phyloP scores from a whole-genome alignment of 2,113 vertebrate genomes.

The Xyliphius kryptos region DNA sequence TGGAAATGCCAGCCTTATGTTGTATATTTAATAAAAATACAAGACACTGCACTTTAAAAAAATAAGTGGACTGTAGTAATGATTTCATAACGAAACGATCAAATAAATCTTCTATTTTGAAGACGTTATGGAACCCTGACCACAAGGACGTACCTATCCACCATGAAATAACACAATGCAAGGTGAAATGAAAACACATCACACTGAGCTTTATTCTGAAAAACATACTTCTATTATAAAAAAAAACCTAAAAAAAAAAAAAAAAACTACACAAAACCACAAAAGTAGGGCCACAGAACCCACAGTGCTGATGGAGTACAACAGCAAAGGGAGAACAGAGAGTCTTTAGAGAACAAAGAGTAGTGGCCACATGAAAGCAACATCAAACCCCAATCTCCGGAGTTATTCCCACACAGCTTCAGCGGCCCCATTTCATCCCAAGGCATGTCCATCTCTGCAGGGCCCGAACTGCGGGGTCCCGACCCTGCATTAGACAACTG shows the following conservation, averaged over 20 bases:
- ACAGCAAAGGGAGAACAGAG: conserved; percentile 27
- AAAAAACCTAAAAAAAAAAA: not conserved
- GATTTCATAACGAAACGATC: no score
- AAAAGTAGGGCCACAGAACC: conserved; percentile 13
- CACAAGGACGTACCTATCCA: no score
- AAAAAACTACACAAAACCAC: not conserved
- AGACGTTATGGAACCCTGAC: no score
- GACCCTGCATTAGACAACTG: conserved; percentile 43
- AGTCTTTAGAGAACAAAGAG: conserved; percentile 41
- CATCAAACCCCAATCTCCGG: conserved; percentile 42
- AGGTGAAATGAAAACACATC: no score
- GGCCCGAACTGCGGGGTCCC: conserved; percentile 35
- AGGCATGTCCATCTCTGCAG: conserved; percentile 44
- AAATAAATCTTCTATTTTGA: no score
- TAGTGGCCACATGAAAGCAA: conserved; percentile 41
- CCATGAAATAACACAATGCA: no score
- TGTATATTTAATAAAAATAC: no score
- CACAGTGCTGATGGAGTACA: conserved; percentile 15
- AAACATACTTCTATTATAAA: not conserved
- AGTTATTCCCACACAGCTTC: conserved; percentile 38
- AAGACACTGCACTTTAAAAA: no score
- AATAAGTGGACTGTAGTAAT: no score
- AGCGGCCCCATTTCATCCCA: conserved; percentile 42
- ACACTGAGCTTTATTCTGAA: no score
- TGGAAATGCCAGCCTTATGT: no score